Evolutionary conservation across 2,113 vertebrate genomes (phyloP), one percentile per base, ranked within the genome.

Genomic region (Cnemophilus loriae): DNA sequence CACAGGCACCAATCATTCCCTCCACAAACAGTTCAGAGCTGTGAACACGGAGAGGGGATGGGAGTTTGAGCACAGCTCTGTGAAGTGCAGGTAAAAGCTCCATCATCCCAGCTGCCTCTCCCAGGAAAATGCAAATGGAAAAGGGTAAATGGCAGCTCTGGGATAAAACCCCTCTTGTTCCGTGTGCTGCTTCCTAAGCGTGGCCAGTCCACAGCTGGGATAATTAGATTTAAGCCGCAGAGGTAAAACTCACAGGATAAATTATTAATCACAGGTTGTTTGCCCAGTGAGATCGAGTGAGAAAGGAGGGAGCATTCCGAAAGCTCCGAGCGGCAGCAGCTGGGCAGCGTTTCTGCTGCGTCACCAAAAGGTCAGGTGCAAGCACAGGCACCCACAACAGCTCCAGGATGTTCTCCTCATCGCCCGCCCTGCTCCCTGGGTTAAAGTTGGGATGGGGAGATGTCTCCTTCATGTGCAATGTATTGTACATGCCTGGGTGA

Each of bases 331-430:
- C 37, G 26, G 44, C 78, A 47, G 80, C 44, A 60, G 57, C 67
- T 60, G 1, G 0, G 64, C 56, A 19, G 46, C 0, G 0, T 26
- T 73, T 24, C 35, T 3, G 2, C 60, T 52, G n/a, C 35, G 3
- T 13, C 22, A 18, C 1, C 1, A 24, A 41, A 57, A 32, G 69
- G 6, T 0, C 2, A 78, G 57, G 61, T 4, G 32, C 49, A 33
- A 67, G 42, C 65, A 42, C 18, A 7, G 55, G 52, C 11, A n/a
- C 39, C 39, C 50, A 3, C 33, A 50, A 32, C 55, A 50, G n/a
- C 55, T 78, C 35, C 49, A 27, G n/a, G 56, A 8, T 22, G 5
- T 56, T n/a, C 16, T 61, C 47, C 56, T 32, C 8, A 0, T 20
- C 7, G 3, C 21, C 55, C 4, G 0, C 27, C 59, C 39, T 16